Evolutionary conservation across 2,888 invertebrate species (phyloP).

Genomic region (Troides aeacus): DNA sequence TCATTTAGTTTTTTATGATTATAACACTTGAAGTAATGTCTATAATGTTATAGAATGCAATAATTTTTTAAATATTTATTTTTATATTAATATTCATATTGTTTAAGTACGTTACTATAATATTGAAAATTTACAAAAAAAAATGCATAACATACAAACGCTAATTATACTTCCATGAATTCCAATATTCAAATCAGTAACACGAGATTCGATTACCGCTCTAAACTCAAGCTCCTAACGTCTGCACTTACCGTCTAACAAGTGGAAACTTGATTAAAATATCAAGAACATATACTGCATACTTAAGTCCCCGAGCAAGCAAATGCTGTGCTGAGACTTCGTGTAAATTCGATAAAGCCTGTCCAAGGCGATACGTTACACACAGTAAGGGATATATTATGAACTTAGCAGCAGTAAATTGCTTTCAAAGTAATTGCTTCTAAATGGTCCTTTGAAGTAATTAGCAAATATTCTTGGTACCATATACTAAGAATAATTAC

Average conservation of each 20-base stretch:
- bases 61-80: too few species aligned
- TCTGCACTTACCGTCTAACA: slow-evolving; percentile 15
- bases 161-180: not conserved
- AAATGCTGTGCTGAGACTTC: slow-evolving; percentile 10
- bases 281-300: slow-evolving; percentile 13
- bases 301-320: slow-evolving; percentile 6
- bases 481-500: not conserved
- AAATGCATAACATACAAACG: not conserved
- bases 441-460: not conserved
- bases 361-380: slow-evolving; percentile 9
- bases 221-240: slow-evolving; percentile 5
- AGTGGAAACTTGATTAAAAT: slow-evolving; percentile 22
- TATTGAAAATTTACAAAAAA: too few species aligned
- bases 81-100: too few species aligned
- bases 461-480: not conserved
- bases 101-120: too few species aligned
- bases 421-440: slow-evolving; percentile 5
- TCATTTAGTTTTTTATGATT: too few species aligned
- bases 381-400: not conserved
- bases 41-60: too few species aligned
- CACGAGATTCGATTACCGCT: not conserved
- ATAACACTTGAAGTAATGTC: too few species aligned
- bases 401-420: slow-evolving; percentile 1
- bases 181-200: not conserved
- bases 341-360: slow-evolving; percentile 18